Conservation (phyloP, 1,140 invertebrate genomes). For the Drosophila bocki region DNA sequence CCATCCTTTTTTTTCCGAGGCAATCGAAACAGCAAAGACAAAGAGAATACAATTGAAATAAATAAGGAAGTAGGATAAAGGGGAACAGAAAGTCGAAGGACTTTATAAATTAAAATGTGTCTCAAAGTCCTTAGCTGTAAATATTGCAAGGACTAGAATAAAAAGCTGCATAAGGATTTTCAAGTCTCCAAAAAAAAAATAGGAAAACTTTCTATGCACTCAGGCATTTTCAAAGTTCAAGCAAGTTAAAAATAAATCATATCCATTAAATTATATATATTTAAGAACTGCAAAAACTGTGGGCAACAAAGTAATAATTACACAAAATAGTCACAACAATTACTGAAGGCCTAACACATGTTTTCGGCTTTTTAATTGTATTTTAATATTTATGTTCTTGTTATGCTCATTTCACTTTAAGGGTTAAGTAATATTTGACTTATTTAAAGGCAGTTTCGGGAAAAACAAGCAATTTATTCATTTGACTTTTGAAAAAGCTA, state of each 20-base stretch:
- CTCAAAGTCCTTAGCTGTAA: background rate
- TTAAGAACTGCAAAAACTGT: too few relatives aligned
- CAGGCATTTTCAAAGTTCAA: background rate
- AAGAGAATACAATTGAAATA: slow-evolving; percentile 29
- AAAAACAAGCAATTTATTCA: background rate
- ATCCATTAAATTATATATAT: too few relatives aligned
- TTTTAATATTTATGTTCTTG: slow-evolving; percentile 4
- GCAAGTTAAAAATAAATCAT: background rate
- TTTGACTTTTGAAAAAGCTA: background rate
- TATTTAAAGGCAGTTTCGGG: background rate
- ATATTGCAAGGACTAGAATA: background rate
- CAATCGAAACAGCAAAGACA: slow-evolving; percentile 37
- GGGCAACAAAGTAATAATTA: background rate
- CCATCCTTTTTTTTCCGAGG: slow-evolving; percentile 4
- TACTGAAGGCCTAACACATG: background rate
- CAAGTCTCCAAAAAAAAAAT: background rate
- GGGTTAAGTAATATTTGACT: background rate
- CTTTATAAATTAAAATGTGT: slow-evolving; percentile 11
- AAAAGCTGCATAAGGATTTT: background rate
- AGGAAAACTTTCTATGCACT: background rate
- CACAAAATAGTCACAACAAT: background rate
- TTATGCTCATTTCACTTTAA: background rate
- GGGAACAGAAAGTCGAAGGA: slow-evolving; percentile 1
- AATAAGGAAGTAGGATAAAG: slow-evolving; percentile 8
- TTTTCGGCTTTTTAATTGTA: background rate